phyloP scores from a whole-genome alignment of 64 coral and sea anemone genomes.

The Hydrozoanthus tunicans region DNA sequence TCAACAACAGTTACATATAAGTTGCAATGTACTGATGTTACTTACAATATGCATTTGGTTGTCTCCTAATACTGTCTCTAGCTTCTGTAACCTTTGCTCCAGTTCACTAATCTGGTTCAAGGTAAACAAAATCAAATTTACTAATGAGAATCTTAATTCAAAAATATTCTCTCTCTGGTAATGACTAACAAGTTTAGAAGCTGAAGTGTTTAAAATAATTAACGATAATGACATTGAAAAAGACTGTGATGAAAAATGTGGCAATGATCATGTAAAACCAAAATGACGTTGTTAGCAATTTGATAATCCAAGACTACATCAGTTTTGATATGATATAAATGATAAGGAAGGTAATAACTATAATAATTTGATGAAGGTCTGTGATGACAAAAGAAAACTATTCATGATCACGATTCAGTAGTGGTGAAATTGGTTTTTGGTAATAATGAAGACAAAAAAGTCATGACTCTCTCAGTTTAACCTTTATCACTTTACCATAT shows the following conservation, averaged over 20 bases:
- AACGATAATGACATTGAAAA: not conserved
- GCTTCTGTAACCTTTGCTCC: constrained; percentile 84
- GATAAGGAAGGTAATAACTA: not conserved
- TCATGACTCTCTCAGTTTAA: not conserved
- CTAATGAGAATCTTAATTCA: no score
- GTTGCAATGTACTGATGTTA: not conserved
- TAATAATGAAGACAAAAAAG: not conserved
- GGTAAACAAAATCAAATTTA: not conserved
- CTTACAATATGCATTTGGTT: constrained; percentile 78
- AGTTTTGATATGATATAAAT: not conserved
- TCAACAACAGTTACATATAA: not conserved
- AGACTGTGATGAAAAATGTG: not conserved
- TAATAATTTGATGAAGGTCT: no score
- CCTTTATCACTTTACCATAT: not conserved
- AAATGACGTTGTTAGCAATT: no score
- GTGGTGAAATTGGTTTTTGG: no score
- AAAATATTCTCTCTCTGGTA: no score
- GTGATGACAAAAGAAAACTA: no score
- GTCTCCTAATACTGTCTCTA: constrained; percentile 88
- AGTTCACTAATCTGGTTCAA: constrained; percentile 85
- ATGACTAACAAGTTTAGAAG: no score
- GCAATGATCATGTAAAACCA: no score
- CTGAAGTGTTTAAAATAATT: no score
- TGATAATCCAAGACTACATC: no score
- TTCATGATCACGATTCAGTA: no score